phyloP scores from a whole-genome alignment of 2,113 vertebrate genomes.

The Microcebus ravelobensis region DNA sequence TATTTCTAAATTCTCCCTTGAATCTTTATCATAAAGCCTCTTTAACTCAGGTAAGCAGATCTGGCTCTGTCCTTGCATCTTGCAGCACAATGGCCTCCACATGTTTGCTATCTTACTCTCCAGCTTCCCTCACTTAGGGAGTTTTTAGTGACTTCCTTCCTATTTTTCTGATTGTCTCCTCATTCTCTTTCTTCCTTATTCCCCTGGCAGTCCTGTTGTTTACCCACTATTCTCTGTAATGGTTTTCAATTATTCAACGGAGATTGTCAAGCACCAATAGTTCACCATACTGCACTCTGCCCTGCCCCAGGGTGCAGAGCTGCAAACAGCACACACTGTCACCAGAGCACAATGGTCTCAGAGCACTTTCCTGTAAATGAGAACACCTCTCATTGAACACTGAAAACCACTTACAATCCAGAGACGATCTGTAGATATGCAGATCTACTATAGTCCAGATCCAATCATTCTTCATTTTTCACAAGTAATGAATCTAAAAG shows the following conservation, averaged over 20 bases:
- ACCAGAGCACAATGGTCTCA: neutral
- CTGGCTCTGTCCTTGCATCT: neutral
- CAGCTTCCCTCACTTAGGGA: neutral
- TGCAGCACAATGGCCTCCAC: neutral
- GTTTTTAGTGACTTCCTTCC: neutral
- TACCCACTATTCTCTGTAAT: neutral
- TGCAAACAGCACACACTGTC: neutral
- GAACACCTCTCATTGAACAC: neutral
- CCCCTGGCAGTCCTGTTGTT: neutral
- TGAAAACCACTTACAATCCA: neutral
- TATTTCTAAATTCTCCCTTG: neutral
- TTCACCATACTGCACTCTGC: neutral
- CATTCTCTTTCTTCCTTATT: constrained; percentile 9
- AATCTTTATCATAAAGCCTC: neutral
- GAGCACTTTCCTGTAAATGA: neutral
- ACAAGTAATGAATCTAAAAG: neutral
- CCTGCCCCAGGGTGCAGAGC: neutral
- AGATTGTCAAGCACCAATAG: neutral
- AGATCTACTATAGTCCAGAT: neutral
- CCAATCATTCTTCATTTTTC: neutral
- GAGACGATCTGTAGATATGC: neutral
- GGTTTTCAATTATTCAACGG: neutral
- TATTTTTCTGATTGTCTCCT: neutral
- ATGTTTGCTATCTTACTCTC: neutral
- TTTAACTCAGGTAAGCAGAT: neutral